Percentiles rank a stretch among this genome's conserved stretches.
These are phyloP conservation scores for Platorchestia sp. DNA, from an alignment of 1,140 invertebrate species.

Conservation along the genomic window DNA sequence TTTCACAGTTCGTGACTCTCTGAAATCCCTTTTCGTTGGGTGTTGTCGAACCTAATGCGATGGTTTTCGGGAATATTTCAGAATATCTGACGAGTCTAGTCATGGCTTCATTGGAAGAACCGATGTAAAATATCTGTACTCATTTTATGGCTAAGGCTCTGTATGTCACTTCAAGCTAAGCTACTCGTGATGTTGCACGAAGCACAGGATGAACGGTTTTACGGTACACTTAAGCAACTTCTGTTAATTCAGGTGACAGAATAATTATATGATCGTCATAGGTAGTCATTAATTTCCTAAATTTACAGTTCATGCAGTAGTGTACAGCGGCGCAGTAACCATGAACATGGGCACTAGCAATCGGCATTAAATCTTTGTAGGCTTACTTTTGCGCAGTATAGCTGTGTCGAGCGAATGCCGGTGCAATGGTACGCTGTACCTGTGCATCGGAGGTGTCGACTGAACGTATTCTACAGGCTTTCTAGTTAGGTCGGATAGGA, in stretches of 20 bases:
- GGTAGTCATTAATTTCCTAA: background rate
- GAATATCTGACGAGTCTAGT: background rate
- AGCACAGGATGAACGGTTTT: background rate
- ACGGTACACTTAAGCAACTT: background rate
- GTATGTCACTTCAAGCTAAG: too few relatives aligned
- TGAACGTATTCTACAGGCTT: background rate
- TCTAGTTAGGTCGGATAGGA: background rate
- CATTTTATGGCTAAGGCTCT: too few relatives aligned
- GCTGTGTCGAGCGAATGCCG: background rate
- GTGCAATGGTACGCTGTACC: background rate
- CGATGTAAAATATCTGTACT: background rate
- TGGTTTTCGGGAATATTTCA: background rate
- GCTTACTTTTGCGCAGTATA: background rate
- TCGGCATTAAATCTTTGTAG: background rate
- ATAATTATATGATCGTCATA: background rate
- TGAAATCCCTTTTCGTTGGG: background rate
- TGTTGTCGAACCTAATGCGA: background rate
- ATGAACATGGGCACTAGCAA: background rate
- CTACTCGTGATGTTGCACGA: background rate
- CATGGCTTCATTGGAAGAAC: background rate
- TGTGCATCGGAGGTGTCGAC: background rate
- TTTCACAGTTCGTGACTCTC: too few relatives aligned
- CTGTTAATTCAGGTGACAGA: background rate
- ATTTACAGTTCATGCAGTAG: background rate
- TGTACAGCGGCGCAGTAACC: background rate